A percentile compares a stretch with the other conserved stretches of the same genome.
phyloP scores from a whole-genome alignment of 2,113 vertebrate species.

The Ammodramus savannarum region DNA sequence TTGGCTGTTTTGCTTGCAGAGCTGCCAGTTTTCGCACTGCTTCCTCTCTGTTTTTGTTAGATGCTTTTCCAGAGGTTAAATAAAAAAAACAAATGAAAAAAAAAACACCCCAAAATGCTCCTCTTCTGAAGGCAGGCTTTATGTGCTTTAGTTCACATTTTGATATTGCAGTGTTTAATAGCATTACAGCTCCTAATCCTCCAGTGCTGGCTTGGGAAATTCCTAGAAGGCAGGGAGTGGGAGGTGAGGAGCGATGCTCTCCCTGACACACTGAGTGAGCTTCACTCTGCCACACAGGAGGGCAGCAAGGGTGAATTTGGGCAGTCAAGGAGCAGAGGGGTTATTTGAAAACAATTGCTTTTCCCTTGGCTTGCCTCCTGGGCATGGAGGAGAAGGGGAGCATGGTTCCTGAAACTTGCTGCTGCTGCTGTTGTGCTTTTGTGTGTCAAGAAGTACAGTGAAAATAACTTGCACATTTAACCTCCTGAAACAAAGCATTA shows the following conservation, averaged over 20 bases:
- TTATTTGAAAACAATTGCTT: background rate
- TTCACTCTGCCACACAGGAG: background rate
- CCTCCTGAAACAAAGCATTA: background rate
- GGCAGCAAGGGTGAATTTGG: fast-evolving
- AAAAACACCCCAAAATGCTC: background rate
- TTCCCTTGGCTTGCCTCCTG: background rate
- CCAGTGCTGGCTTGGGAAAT: background rate
- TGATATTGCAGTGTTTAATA: background rate
- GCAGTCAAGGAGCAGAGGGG: background rate
- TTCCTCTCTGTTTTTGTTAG: background rate
- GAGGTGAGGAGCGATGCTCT: background rate
- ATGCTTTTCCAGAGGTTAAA: background rate
- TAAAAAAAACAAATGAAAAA: background rate
- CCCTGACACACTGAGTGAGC: background rate
- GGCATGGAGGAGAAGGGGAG: background rate
- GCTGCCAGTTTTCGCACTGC: background rate
- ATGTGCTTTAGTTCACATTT: background rate
- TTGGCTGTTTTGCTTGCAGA: background rate
- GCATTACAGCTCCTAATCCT: conserved; percentile 13
- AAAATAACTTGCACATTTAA: background rate
- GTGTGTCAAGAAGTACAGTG: background rate
- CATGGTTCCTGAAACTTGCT: background rate
- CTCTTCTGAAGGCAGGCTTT: background rate
- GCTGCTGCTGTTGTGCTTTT: background rate
- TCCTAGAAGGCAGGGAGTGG: conserved; percentile 49